These are phyloP conservation scores for Melanotaenia trifasciata DNA, from an alignment of 2,797 vertebrate species.

Conservation along the genomic window DNA sequence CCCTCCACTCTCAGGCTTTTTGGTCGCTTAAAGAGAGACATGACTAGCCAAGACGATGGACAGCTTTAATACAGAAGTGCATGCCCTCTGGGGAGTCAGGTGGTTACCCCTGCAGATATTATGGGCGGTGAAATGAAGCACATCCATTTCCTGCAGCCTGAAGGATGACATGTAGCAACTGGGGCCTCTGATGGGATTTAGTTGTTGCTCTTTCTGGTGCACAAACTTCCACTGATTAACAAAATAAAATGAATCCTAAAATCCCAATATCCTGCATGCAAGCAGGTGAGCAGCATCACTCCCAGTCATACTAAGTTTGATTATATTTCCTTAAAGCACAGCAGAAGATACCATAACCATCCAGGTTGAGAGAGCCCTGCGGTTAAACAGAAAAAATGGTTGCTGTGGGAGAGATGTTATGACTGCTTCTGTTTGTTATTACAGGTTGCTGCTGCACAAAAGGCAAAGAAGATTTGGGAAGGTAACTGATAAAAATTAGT, in stretches of 20 bases:
- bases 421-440: constrained; percentile 40
- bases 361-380: constrained; percentile 12
- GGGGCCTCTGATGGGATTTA: constrained; percentile 63
- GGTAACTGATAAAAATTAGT: constrained; percentile 48
- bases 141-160: constrained; percentile 81
- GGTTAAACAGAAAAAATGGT: constrained; percentile 38
- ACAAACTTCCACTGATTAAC: constrained; percentile 61
- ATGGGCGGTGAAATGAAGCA: constrained; percentile 81
- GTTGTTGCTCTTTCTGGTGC: constrained; percentile 45
- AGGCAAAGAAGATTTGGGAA: constrained; percentile 31
- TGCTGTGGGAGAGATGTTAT: constrained; percentile 33
- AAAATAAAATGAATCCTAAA: constrained; percentile 40
- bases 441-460: constrained; percentile 16
- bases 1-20: constrained; percentile 26
- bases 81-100: constrained; percentile 66
- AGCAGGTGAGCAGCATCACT: constrained; percentile 29
- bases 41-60: constrained; percentile 76
- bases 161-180: constrained; percentile 75
- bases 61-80: constrained; percentile 83
- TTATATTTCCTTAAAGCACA: constrained; percentile 45
- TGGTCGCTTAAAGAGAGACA: constrained; percentile 36
- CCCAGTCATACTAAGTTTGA: constrained; percentile 30
- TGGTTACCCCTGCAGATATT: constrained; percentile 81
- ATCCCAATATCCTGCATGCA: constrained; percentile 10
- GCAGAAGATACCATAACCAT: constrained; percentile 2